phyloP scores from a whole-genome alignment of 2,113 vertebrate genomes.

The Tamias sibiricus region DNA sequence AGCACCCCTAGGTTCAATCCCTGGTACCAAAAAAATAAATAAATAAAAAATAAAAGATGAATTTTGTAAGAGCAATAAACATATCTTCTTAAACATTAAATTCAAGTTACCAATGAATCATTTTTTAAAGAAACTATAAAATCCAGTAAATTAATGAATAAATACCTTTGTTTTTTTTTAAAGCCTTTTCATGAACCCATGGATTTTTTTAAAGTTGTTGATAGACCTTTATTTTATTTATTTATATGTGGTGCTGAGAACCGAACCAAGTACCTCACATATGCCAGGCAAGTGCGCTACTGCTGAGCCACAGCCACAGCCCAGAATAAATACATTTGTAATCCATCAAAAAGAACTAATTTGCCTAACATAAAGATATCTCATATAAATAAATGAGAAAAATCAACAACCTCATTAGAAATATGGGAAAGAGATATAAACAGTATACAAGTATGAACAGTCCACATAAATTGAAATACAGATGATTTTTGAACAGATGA shows the following conservation, averaged over 20 bases:
- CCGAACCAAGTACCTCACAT: too few species aligned
- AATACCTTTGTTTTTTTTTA: not conserved
- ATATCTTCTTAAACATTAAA: not conserved
- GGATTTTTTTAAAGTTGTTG: too few species aligned
- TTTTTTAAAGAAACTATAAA: constrained; percentile 13
- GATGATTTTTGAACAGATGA: not conserved
- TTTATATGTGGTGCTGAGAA: too few species aligned
- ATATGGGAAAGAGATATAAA: not conserved
- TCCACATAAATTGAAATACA: not conserved
- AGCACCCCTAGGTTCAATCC: too few species aligned
- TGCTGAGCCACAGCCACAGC: too few species aligned
- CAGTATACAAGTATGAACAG: not conserved
- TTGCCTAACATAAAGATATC: not conserved
- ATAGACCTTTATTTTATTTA: too few species aligned
- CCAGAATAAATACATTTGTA: not conserved
- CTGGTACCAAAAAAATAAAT: too few species aligned
- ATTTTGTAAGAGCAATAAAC: not conserved
- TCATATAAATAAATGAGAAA: not conserved
- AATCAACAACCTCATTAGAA: not conserved
- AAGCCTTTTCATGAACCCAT: too few species aligned
- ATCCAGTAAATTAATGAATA: not conserved
- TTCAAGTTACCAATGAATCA: not conserved
- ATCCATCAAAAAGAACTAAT: not conserved
- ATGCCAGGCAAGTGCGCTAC: too few species aligned
- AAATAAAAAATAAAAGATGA: too few species aligned